Base-by-base conservation (phyloP, 2,797 vertebrate species). In the Anguilla anguilla region DNA sequence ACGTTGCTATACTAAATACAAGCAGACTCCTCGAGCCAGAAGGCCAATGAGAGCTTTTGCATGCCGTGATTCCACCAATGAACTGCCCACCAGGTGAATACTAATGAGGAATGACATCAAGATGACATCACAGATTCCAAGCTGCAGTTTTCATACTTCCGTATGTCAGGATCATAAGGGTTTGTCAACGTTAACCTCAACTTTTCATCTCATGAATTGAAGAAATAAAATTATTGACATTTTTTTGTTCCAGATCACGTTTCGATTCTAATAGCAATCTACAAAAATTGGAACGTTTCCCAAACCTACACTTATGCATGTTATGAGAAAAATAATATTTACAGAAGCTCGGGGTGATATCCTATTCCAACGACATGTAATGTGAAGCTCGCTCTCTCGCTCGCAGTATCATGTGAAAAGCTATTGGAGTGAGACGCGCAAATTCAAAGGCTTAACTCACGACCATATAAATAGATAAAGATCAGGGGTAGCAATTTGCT, bases 401-500 rank as follows among this genome's bases (percentile, higher is more conserved):
- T 43, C 35, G 35, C 35, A 35, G 17, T 81, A 81, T 81, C 77
- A 51, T 81, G 77, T 67, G 61, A 67, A 92, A 93, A 95, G 89
- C 92, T 91, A 90, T 89, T 85, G 84, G 83, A 83, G 64, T 86
- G 91, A 61, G 90, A 89, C 85, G 64, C 83, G 61, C 90, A 91
- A 91, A 91, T 91, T 87, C 86, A 28, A 1, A 67, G 90, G 92
- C 89, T 95, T 94, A 94, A 91, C 91, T 94, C 93, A 93, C 61
- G 77, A 55, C 89, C 83, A 69, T 95, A 95, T 95, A 93, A 95
- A 95, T 94, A 94, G 93, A 90, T 83, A 84, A 53, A 83, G 90
- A 86, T 86, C 87, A 88, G 89, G 89, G 0, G 35, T 88, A n/a
- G 83, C 87, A 92, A 91, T 91, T 91, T 90, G 69, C 87, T 81